Conservation (phyloP, 2,113 vertebrate genomes). For the Opisthocomus hoazin region DNA sequence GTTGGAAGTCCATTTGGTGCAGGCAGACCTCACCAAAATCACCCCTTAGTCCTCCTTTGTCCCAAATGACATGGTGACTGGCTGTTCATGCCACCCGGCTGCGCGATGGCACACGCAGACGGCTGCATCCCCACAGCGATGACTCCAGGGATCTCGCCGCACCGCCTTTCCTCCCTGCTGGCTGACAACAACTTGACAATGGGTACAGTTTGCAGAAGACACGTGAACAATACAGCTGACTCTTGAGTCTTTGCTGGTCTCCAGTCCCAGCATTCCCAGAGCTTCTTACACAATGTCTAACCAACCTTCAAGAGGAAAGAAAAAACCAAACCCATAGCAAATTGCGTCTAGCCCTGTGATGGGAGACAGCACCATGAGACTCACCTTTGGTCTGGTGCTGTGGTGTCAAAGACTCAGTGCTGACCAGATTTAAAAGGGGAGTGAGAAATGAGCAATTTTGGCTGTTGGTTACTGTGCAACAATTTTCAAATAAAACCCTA, state of each 20-base stretch:
- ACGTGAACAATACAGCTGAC: accelerated
- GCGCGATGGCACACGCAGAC: accelerated
- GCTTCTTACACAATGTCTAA: not conserved
- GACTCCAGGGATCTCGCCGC: not conserved
- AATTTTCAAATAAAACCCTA: not conserved
- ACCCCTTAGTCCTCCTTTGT: not conserved
- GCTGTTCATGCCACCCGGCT: not conserved
- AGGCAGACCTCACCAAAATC: not conserved
- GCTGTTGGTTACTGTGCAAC: not conserved
- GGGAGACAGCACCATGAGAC: not conserved
- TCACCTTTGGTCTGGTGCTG: not conserved
- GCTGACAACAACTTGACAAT: not conserved
- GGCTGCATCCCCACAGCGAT: not conserved
- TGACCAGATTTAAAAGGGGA: not conserved
- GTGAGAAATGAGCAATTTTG: not conserved
- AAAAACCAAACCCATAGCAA: not conserved
- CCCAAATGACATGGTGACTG: not conserved
- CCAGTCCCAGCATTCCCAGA: not conserved
- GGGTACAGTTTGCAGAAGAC: not conserved
- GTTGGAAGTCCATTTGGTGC: not conserved
- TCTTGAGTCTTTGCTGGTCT: not conserved
- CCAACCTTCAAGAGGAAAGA: not conserved
- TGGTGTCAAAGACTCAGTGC: not conserved
- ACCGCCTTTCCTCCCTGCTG: not conserved
- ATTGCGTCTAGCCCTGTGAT: not conserved